A percentile compares a stretch with the other conserved stretches of the same genome.
Conservation (phyloP, 1,140 invertebrate genomes). For the Trichoplusia ni region DNA sequence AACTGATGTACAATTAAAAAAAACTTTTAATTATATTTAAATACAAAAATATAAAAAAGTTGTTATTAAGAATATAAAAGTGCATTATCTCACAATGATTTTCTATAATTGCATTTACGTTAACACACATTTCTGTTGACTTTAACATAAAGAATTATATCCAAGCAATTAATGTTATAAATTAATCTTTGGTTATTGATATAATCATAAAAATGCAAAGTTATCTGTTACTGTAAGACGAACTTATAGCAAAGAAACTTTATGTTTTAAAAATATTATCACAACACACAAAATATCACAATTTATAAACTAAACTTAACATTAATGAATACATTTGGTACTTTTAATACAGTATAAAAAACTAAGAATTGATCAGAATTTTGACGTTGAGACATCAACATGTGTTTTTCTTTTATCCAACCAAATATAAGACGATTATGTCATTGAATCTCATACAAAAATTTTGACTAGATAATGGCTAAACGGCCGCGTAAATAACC, state of each 20-base stretch:
- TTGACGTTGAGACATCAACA: no score
- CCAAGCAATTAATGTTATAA: background rate
- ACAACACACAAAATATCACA: conserved; percentile 51
- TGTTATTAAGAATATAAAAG: no score
- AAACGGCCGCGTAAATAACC: conserved; percentile 30
- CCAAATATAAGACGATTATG: background rate
- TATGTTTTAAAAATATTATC: conserved; percentile 31
- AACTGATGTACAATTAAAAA: no score
- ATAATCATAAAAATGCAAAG: background rate
- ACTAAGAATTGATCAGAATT: background rate
- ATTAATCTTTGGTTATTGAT: background rate
- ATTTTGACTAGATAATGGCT: conserved; percentile 44
- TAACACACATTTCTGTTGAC: background rate
- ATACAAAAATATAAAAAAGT: no score
- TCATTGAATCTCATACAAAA: conserved; percentile 11
- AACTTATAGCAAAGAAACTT: conserved; percentile 8
- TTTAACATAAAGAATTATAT: conserved; percentile 23
- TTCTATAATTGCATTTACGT: conserved; percentile 23
- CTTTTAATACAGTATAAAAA: conserved; percentile 19
- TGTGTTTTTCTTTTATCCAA: no score
- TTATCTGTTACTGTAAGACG: background rate
- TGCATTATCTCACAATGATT: no score
- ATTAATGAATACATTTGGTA: conserved; percentile 42
- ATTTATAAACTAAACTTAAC: conserved; percentile 36
- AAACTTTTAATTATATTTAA: background rate